Base-by-base conservation (phyloP, 2,888 invertebrate species). In the Platerodrilus igneus region DNA sequence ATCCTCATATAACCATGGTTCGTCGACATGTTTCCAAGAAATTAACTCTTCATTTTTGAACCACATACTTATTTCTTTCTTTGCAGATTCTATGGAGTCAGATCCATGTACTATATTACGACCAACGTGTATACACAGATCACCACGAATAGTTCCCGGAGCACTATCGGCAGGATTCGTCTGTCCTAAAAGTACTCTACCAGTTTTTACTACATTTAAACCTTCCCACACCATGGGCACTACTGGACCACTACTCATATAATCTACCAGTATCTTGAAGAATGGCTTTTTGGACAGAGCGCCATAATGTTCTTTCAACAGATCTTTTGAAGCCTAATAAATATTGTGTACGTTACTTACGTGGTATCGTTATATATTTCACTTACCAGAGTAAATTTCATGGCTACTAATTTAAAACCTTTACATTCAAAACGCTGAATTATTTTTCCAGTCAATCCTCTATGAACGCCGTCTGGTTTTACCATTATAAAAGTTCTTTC, bases 141-240 rank as follows among this genome's bases (percentile, higher is more conserved):
- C 99, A 40, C 99, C 99, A 62, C 99, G 85, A 63, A 99, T 95
- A 44, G 96, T 96, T 48, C 99, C 99, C 41, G 97, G 96, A 47
- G 78, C 78, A 9, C 95, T 95, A 60, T 92, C 88, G 41, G 89
- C 87, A 14, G 99, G 99, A 69, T 99, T 91, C 48, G 99, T 99
- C 48, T 92, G 97, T 51, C 99, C 99, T 56, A 99, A 78, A 83
- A 99, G 89, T 56, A 83, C 81, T 58, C 99, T 86, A 21, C 95
- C 97, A 57, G 92, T 94, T 72, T 91, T 93, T 4, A 97, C 96
- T 29, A 81, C 91, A 64, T 90, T 85, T 36, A 90, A 77, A 53
- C 97, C 97, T 79, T 99, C 94, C 94, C 94, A 96, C 10, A 95
- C 90, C 90, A 91, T 91, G 29, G 90, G 89, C 34, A 90, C 89